phyloP scores from a whole-genome alignment of 2,888 invertebrate species.

The Andrena trimmerana region DNA sequence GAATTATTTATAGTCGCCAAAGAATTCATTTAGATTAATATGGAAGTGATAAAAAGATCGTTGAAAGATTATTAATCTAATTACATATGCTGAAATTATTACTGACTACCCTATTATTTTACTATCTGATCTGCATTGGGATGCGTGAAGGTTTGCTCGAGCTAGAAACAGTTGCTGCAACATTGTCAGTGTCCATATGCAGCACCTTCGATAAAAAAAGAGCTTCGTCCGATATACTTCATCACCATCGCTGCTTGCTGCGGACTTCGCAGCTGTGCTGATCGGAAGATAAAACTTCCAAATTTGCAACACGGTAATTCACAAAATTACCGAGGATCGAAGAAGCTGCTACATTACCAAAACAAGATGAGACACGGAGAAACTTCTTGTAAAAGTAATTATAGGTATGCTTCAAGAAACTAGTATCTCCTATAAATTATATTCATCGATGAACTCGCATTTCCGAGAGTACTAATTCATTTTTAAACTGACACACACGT shows the following conservation, averaged over 20 bases:
- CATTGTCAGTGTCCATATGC: slow-evolving; percentile 5
- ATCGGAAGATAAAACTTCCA: slow-evolving; percentile 56
- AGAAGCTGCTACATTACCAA: neutral
- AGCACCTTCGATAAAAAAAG: slow-evolving; percentile 9
- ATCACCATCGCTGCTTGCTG: slow-evolving; percentile 29
- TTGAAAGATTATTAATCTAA: too few species aligned
- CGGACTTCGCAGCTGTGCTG: slow-evolving; percentile 57
- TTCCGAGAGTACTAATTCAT: neutral
- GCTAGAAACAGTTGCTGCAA: neutral
- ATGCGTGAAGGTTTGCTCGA: neutral
- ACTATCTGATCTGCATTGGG: neutral
- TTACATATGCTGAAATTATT: too few species aligned
- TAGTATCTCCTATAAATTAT: neutral
- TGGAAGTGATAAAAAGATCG: too few species aligned
- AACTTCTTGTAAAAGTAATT: neutral
- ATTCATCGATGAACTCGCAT: neutral
- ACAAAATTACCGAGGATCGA: slow-evolving; percentile 16
- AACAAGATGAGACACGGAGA: neutral
- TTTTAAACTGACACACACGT: neutral
- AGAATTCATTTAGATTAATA: too few species aligned
- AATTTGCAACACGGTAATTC: slow-evolving; percentile 33
- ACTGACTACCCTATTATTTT: neutral
- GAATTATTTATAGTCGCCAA: too few species aligned
- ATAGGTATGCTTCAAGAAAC: neutral
- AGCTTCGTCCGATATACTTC: slow-evolving; percentile 6